Evolutionary conservation across 2,113 vertebrate species (phyloP).

Genomic region (Forbesichthys agassizii): DNA sequence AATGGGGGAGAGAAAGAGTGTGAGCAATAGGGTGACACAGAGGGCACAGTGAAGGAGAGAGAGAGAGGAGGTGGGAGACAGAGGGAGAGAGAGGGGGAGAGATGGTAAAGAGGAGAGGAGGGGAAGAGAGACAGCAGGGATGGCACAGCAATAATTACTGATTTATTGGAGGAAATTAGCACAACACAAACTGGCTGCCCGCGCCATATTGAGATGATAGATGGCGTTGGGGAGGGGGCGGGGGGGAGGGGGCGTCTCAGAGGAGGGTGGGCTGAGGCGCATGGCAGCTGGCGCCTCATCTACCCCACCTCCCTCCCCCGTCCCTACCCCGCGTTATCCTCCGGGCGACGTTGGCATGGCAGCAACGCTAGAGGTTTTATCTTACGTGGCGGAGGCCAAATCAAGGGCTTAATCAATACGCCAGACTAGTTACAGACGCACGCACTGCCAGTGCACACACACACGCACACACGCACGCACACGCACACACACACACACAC

Average conservation of each 20-base stretch:
- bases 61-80: not conserved
- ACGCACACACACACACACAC: not conserved
- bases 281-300: constrained; percentile 98
- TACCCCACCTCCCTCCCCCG: constrained; percentile 62
- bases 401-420: constrained; percentile 98
- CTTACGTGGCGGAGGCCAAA: constrained; percentile 86
- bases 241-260: constrained; percentile 77
- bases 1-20: not conserved
- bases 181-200: constrained; percentile 99
- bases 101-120: not conserved
- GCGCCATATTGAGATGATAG: constrained; percentile 99
- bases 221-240: constrained; percentile 77
- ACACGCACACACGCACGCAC: not conserved
- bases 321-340: constrained; percentile 60
- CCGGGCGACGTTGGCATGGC: constrained; percentile 67
- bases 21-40: constrained; percentile 54
- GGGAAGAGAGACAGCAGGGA: constrained; percentile 82
- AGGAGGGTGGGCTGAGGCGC: constrained; percentile 87
- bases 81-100: constrained; percentile 6
- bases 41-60: not conserved
- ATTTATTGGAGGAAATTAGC: constrained; percentile 99
- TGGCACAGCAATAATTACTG: constrained; percentile 99
- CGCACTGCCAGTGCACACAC: constrained; percentile 80
- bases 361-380: constrained; percentile 47
- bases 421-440: constrained; percentile 90